Evolutionary conservation across 2,888 invertebrate species (phyloP).

Genomic region (Drosophila meridionalis): DNA sequence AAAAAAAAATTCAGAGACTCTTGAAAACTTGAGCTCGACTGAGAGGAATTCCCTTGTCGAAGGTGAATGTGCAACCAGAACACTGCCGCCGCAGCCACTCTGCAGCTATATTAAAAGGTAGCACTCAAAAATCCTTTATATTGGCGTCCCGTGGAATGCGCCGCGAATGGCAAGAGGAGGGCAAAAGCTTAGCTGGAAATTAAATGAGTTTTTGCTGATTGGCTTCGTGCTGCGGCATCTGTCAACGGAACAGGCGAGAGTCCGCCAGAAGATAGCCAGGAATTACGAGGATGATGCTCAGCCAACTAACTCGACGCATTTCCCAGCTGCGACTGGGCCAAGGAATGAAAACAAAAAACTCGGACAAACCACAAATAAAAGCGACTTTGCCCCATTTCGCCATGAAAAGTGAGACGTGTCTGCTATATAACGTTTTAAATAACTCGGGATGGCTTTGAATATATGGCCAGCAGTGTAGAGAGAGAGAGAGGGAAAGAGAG

Average conservation of each 20-base stretch:
- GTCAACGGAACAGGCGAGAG: constrained; percentile 2
- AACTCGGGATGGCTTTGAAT: constrained; percentile 21
- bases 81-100: background rate
- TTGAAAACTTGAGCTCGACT: background rate
- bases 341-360: constrained; percentile 15
- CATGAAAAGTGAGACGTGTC: constrained; percentile 31
- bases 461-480: background rate
- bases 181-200: constrained; percentile 1
- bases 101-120: constrained; percentile 13
- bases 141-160: background rate
- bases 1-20: no score
- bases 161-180: constrained; percentile 2
- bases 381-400: constrained; percentile 2
- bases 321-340: constrained; percentile 44
- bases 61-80: background rate
- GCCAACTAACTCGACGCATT: constrained; percentile 23
- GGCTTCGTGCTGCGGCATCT: constrained; percentile 36
- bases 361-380: constrained; percentile 2
- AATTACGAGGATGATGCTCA: constrained; percentile 13
- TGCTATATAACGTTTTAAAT: constrained; percentile 30
- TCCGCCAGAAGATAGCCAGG: background rate
- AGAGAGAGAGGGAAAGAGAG: background rate
- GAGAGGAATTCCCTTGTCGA: background rate
- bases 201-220: constrained; percentile 38
- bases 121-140: background rate